Percentiles rank a stretch among this genome's conserved stretches.
Conservation (phyloP, 2,797 vertebrate species). For the Onychomys leucogaster region DNA sequence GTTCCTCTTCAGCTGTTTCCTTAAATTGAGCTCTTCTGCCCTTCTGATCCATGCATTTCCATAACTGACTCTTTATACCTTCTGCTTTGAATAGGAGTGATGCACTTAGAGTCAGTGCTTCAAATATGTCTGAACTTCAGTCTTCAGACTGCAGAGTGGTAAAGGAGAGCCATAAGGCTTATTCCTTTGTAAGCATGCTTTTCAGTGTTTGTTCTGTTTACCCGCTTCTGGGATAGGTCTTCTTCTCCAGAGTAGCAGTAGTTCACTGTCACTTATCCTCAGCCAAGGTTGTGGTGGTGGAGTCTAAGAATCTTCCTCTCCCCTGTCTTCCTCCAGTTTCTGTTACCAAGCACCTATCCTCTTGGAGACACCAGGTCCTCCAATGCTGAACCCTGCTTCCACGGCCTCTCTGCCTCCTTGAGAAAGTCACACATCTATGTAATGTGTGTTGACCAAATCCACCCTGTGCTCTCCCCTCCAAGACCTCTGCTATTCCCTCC, state of each 20-base stretch:
- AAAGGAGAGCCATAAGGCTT: not conserved
- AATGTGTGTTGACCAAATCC: not conserved
- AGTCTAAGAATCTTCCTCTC: not conserved
- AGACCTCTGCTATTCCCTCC: not conserved
- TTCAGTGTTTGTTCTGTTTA: not conserved
- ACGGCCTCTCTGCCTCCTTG: not conserved
- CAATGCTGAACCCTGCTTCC: not conserved
- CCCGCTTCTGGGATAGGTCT: not conserved
- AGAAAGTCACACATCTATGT: not conserved
- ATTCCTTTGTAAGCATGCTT: not conserved
- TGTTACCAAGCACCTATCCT: not conserved
- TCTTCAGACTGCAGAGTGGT: not conserved
- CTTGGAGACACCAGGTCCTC: not conserved
- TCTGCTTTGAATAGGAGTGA: not conserved
- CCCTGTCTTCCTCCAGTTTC: not conserved
- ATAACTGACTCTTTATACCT: slow-evolving; percentile 6
- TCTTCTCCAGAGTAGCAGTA: not conserved
- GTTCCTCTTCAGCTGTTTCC: slow-evolving; percentile 10
- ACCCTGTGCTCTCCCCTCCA: not conserved
- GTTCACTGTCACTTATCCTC: not conserved
- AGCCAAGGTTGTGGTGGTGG: not conserved
- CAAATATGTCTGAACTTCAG: not conserved
- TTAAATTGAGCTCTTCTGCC: not conserved
- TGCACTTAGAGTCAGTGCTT: not conserved
- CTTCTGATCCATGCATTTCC: not conserved